These are phyloP conservation scores for Monomorium pharaonis DNA, from an alignment of 1,140 invertebrate species.

Conservation along the genomic window DNA sequence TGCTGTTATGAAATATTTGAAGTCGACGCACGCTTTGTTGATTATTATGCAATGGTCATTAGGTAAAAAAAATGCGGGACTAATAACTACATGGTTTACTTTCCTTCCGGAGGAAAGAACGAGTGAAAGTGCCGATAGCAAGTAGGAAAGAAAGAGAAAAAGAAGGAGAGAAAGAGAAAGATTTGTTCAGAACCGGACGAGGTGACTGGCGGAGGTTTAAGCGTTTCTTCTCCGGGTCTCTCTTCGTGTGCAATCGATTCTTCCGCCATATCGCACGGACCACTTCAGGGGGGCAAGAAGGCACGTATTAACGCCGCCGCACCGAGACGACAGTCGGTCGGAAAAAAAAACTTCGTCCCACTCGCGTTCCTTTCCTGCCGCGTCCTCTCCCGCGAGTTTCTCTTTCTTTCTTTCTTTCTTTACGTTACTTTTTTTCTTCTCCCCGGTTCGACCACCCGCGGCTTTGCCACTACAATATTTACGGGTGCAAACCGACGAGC, in stretches of 20 bases:
- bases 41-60: constrained; percentile 22
- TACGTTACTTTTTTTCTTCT: constrained; percentile 41
- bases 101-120: constrained; percentile 41
- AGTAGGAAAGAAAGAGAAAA: not conserved
- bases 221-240: constrained; percentile 66
- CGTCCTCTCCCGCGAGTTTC: constrained; percentile 55
- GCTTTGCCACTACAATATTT: constrained; percentile 69
- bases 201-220: constrained; percentile 65
- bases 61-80: constrained; percentile 27
- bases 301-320: constrained; percentile 61
- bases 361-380: constrained; percentile 36
- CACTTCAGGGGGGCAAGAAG: constrained; percentile 73
- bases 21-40: constrained; percentile 7
- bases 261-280: constrained; percentile 73
- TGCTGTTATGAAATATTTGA: not conserved
- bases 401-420: constrained; percentile 55
- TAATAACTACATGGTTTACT: constrained; percentile 45
- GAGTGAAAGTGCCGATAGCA: not conserved
- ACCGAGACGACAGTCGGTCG: constrained; percentile 56
- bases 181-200: constrained; percentile 21
- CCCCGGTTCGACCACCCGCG: constrained; percentile 44
- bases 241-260: constrained; percentile 75
- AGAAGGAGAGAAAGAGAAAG: constrained; percentile 18
- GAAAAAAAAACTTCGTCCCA: constrained; percentile 59
- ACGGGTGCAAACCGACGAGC: constrained; percentile 74